Percentiles rank a stretch among this genome's conserved stretches.
These are phyloP conservation scores for Neopipo cinnamomea DNA, from an alignment of 2,113 vertebrate genomes.

Conservation along the genomic window DNA sequence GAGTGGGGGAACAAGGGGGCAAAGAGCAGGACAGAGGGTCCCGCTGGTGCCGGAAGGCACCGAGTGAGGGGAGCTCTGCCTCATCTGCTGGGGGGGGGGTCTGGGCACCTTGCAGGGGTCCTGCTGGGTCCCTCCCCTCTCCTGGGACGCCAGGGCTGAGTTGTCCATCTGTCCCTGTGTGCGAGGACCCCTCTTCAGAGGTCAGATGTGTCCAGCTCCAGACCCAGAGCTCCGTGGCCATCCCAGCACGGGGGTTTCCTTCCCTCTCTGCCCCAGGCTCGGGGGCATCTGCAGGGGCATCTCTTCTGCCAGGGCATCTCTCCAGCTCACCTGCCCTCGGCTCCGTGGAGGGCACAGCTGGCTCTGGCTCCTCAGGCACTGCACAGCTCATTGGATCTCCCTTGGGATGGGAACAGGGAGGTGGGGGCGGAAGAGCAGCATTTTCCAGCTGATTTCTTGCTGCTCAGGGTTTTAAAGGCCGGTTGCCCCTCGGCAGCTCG, in stretches of 20 bases:
- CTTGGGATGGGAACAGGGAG: fast-evolving
- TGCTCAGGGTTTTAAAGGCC: background rate
- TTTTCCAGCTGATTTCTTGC: background rate
- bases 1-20: too few species aligned
- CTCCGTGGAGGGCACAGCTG: background rate
- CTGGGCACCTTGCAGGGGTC: background rate
- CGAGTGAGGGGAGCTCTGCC: background rate
- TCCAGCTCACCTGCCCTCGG: background rate
- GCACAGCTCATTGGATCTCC: background rate
- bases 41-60: fast-evolving
- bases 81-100: background rate
- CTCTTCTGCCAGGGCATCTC: background rate
- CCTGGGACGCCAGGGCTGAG: background rate
- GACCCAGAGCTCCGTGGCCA: background rate
- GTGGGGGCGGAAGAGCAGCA: background rate
- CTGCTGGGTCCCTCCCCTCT: background rate
- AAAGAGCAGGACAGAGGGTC: background rate
- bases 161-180: background rate
- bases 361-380: background rate
- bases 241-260: background rate
- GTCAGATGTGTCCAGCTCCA: fast-evolving
- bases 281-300: background rate
- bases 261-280: background rate
- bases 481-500: background rate
- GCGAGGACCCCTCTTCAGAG: background rate